Percentiles rank a stretch among this genome's conserved stretches.
Conservation (phyloP, 2,113 vertebrate genomes). For the Paradisaea rubra region DNA sequence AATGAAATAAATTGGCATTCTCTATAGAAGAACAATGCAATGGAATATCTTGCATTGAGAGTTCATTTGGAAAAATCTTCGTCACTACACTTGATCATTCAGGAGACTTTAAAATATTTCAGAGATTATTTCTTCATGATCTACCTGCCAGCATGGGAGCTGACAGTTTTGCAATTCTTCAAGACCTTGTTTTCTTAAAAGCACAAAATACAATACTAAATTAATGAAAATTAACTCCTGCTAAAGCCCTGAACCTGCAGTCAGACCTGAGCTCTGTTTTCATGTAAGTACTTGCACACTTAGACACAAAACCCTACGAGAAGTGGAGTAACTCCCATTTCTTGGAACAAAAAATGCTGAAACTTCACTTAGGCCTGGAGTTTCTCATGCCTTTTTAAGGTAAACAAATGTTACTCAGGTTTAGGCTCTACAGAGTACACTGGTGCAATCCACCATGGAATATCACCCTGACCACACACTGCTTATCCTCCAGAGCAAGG, state of each 20-base stretch:
- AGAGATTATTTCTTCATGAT: neutral
- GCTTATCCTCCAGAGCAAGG: neutral
- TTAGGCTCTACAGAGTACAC: accelerated
- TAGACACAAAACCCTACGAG: neutral
- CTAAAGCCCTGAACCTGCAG: neutral
- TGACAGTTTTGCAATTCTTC: neutral
- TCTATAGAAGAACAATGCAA: neutral
- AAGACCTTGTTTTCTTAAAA: neutral
- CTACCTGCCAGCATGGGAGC: neutral
- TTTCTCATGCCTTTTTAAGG: neutral
- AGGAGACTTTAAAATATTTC: neutral
- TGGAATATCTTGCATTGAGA: neutral
- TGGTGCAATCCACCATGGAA: neutral
- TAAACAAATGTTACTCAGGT: neutral
- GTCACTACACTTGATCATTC: neutral
- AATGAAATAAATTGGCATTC: neutral
- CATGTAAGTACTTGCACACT: neutral
- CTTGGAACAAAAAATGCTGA: neutral
- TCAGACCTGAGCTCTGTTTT: neutral
- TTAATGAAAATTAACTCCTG: neutral
- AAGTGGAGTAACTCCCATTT: neutral
- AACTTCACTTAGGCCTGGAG: neutral
- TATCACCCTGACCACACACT: neutral
- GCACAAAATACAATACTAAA: neutral
- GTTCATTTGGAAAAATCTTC: neutral